Evolutionary conservation across 2,797 vertebrate species (phyloP), one percentile per base, ranked within the genome.

Genomic region (Molossus alvarezi): DNA sequence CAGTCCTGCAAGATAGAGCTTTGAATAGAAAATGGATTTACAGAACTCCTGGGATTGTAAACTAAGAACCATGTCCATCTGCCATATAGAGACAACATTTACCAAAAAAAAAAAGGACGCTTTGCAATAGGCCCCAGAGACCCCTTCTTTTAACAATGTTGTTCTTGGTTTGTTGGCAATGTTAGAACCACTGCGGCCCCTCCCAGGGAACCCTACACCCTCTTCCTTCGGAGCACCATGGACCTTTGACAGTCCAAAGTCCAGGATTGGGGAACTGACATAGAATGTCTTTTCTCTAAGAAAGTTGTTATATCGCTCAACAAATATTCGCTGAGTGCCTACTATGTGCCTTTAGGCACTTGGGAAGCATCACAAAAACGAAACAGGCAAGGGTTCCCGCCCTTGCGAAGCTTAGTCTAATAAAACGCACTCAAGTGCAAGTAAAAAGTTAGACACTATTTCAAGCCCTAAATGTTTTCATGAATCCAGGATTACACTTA

Each of bases 271-370:
- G 37, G 77, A 83, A 90, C n/a, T 60, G 71, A 12, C 11, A 41
- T 5, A 90, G 77, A 80, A 58, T 29, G 27, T 81, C 51, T 72
- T 62, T 58, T 6, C 15, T 27, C 75, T 21, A 21, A 87, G 41
- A 62, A 57, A 33, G 23, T 53, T 48, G 33, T 18, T 64, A 2
- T n/a, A 12, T n/a, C 53, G 79, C 88, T 77, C 62, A 62, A 57
- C 65, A 86, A 80, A 10, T 95, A 65, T 90, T 83, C 86, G 67
- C 25, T 77, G 91, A 91, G 86, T 37, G 25, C 9, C 79, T 82
- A 33, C 37, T 23, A 17, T 14, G 25, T 75, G 69, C 58, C 69
- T 79, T 57, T 37, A 41, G 72, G 62, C 41, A 17, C 75, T 71
- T 80, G 71, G 71, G 23, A 86, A 72, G n/a, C 51, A 83, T 41